Base-by-base conservation (phyloP, 2,888 invertebrate species). In the Eristalinus aeneus region DNA sequence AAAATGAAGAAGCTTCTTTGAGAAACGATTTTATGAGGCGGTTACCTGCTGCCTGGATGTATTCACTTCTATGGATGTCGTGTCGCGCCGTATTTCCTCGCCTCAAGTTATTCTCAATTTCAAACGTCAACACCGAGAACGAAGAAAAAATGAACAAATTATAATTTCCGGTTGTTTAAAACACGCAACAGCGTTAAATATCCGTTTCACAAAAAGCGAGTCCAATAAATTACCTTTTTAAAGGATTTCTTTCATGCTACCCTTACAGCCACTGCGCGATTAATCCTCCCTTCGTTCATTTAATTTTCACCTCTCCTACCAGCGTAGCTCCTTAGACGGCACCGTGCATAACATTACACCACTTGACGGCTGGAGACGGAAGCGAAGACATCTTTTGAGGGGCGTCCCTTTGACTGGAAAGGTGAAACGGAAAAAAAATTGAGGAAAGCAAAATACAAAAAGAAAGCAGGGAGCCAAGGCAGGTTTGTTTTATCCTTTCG, bases 81-180 rank as follows among this genome's bases (percentile, higher is more conserved):
- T 6, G 34, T 34, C 34, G 34, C 34, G 34, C 2, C 34, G 27
- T 5, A 5, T 34, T 34, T 34, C 34, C 34, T 34, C 34, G 9
- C 34, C 16, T 46, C 4, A 16, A 46, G n/a, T 46, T 8, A 16
- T 16, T 16, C 46, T 46, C 6, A 46, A 46, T 46, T 46, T n/a
- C 46, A 5, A 20, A 46, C n/a, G n/a, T n/a, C n/a, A 46, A 39
- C 46, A 6, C 16, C 2, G 6, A 46, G 16, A 34, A 9, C n/a
- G 10, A 71, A 56, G 61, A 64, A 69, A 72, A 85, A 64, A 20
- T 34, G 73, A 74, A 82, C 86, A 86, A 82, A 86, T 86, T 86
- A 78, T 86, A 86, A 86, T 86, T 82, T 86, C 86, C 86, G 86
- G 69, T 86, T 82, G 68, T 82, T 77, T 86, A 86, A 86, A 56